These are phyloP conservation scores for Orientallactaga sibirica DNA, from an alignment of 2,797 vertebrate genomes.

Conservation along the genomic window DNA sequence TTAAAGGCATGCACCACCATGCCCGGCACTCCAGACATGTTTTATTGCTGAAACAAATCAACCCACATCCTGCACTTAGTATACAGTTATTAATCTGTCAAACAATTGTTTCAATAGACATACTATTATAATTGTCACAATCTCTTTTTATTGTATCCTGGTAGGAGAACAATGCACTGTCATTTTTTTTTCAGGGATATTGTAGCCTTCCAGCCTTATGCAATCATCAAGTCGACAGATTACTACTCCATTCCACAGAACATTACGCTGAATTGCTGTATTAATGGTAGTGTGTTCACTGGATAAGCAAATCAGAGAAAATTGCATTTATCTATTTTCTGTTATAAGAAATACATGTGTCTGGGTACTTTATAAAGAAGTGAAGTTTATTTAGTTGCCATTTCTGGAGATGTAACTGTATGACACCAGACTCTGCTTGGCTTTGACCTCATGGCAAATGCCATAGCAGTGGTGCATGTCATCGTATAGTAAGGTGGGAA, in stretches of 20 bases:
- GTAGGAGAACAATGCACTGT: neutral
- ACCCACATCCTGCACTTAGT: neutral
- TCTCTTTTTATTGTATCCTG: neutral
- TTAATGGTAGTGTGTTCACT: neutral
- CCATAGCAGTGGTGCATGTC: neutral
- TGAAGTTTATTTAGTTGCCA: neutral
- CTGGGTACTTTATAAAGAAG: neutral
- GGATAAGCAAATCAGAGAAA: neutral
- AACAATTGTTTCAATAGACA: neutral
- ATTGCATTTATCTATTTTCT: neutral
- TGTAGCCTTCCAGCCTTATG: neutral
- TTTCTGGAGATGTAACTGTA: neutral
- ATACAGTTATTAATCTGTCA: neutral
- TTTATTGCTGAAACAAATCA: conserved; percentile 10
- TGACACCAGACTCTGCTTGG: neutral
- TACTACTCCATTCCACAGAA: neutral
- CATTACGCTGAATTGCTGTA: neutral
- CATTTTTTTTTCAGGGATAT: neutral
- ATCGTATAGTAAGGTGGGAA: neutral
- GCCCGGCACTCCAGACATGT: neutral
- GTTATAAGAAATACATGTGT: neutral
- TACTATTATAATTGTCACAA: conserved; percentile 24
- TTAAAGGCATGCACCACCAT: too few species aligned
- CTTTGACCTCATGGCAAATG: neutral
- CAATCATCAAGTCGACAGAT: neutral